Percentiles rank a stretch among this genome's conserved stretches.
Evolutionary conservation across 2,797 vertebrate species (phyloP).

Genomic region (Pelodytes ibericus): DNA sequence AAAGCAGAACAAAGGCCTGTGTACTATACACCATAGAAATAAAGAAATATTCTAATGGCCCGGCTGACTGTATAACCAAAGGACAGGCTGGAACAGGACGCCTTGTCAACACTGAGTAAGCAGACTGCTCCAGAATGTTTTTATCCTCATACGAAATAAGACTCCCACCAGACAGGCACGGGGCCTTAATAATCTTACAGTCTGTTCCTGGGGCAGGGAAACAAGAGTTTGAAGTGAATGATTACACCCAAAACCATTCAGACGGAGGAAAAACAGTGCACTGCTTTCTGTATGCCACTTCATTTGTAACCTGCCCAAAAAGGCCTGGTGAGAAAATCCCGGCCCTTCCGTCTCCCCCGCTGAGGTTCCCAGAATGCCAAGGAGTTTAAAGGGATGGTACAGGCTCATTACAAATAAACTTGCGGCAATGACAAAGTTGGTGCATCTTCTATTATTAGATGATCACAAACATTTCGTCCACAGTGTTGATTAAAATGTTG

Average conservation of each 20-base stretch:
- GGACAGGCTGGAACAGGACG: constrained; percentile 2
- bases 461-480: too few relatives aligned
- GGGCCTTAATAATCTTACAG: constrained; percentile 14
- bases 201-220: constrained; percentile 19
- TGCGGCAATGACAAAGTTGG: too few relatives aligned
- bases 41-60: not conserved
- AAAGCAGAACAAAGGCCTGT: too few relatives aligned
- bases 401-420: too few relatives aligned
- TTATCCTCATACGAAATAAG: constrained; percentile 26
- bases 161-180: constrained; percentile 34
- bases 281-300: not conserved
- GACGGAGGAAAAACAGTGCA: constrained; percentile 8
- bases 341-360: not conserved
- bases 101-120: not conserved
- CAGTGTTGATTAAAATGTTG: too few relatives aligned
- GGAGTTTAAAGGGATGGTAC: not conserved
- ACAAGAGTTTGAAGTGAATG: not conserved
- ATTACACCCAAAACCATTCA: constrained; percentile 22
- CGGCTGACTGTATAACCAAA: not conserved
- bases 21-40: not conserved
- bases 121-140: constrained; percentile 20
- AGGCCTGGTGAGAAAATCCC: not conserved
- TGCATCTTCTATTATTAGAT: too few relatives aligned
- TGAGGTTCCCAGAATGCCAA: not conserved
- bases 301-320: not conserved